Base-by-base conservation (phyloP, 2,113 vertebrate genomes). In the Crotophaga sulcirostris region DNA sequence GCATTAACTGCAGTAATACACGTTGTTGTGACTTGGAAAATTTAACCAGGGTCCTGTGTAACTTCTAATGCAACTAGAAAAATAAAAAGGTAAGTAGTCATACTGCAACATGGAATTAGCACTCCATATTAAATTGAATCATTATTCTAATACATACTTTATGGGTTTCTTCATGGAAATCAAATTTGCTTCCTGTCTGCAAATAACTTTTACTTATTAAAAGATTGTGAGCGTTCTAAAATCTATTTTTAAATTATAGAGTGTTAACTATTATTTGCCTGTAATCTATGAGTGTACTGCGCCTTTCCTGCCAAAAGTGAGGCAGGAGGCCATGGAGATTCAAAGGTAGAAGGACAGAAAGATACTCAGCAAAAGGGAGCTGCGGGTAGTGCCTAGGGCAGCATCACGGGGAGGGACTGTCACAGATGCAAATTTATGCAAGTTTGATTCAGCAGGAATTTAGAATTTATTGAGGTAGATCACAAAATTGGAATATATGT, bases 121-220 rank as follows among this genome's bases (percentile, higher is more conserved):
- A 34, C 4, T 33, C 23, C 10, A 9, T 26, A 34, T 47, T 54
- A 60, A 70, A 47, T 15, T 18, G 26, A 87, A 87, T 72, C 28
- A 62, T 42, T 78, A 56, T 4, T 75, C 4, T 56, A 82, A 87
- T 55, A 69, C 10, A 34, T 83, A 60, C 68, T 96, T 95, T 72
- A 60, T 60, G 98, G 94, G 83, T 98, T 98, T 92, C 96, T 99
- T 91, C 98, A 97, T 93, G 96, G 97, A 98, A 99, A 99, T 98
- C 84, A 95, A 97, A 98, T 99, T 97, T 76, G 12, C 49, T 96
- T 90, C 66, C 83, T 99, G 90, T 97, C 98, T 80, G 98, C 98
- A 97, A 98, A 98, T 96, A 98, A 93, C 38, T 99, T 99, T 96
- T 97, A 98, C 87, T 98, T 97, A 89, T 97, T 98, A 94, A 97